Base-by-base conservation (phyloP, 2,888 invertebrate species). In the Xestia c-nigrum region DNA sequence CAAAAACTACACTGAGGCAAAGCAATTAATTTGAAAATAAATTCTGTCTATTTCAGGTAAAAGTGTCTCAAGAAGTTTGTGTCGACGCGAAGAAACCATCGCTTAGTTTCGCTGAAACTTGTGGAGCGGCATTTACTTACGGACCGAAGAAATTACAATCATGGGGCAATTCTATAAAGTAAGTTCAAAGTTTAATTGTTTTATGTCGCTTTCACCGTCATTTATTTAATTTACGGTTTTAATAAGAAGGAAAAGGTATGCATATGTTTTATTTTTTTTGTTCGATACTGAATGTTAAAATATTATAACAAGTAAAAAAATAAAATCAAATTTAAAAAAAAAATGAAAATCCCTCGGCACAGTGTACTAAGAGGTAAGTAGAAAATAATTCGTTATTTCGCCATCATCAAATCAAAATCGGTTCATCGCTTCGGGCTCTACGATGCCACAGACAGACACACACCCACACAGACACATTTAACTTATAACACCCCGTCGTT, bases 41-140 rank as follows among this genome's bases (percentile, higher is more conserved):
- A 40, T 40, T 24, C 0, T 52, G 0, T 38, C 5, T 47, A 31
- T 70, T 92, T 31, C 91, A 98, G 98, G 98, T 98, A 1, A 97
- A 95, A 92, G 98, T 98, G 72, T 98, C 98, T 0, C 98, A 98
- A 92, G 96, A 97, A 83, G 97, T 98, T 57, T 98, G 98, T 89
- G 96, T 97, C 52, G 97, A 97, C 78, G 97, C 97, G 0, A 98
- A 97, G 90, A 97, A 97, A 47, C 98, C 98, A 0, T 97, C 97
- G n/a, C 94, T 99, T 92, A 98, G 98, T 86, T 99, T 98, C 91
- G 98, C 99, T 0, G 98, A 98, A 91, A 99, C 99, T 0, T 98
- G 98, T 14, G 98, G 98, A 85, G 97, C 97, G 5, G 98, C 98
- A 0, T 98, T 99, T 90, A 97, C 97, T 82, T 97, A 97, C 86